Conservation (phyloP, 2,113 vertebrate genomes). For the Maccullochella peelii region DNA sequence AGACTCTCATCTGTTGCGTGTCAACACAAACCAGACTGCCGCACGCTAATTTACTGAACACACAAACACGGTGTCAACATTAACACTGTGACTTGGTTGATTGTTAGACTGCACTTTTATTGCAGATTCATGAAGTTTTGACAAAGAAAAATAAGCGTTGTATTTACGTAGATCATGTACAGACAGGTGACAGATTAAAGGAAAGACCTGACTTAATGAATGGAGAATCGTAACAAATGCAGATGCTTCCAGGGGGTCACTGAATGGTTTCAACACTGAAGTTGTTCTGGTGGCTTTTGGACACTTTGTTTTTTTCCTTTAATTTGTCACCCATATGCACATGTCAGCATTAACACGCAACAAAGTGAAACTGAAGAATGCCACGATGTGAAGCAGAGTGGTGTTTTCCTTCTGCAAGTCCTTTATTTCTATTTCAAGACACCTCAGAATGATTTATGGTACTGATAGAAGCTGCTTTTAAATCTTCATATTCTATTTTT, state of each 20-base stretch:
- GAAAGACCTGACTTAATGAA: neutral
- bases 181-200: neutral
- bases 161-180: neutral
- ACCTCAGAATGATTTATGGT: neutral
- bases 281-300: neutral
- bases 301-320: neutral
- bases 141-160: neutral
- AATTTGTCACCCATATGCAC: neutral
- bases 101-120: neutral
- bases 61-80: slow-evolving; percentile 14
- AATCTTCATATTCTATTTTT: neutral
- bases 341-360: neutral
- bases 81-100: neutral
- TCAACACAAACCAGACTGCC: neutral
- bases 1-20: neutral
- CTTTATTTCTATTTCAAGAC: slow-evolving; percentile 9
- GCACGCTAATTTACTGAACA: neutral
- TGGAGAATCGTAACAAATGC: neutral
- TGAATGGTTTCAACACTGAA: neutral
- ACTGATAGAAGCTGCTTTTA: slow-evolving; percentile 2
- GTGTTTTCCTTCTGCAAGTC: neutral
- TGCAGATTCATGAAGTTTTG: neutral
- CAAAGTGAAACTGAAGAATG: neutral
- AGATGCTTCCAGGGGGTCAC: too few species aligned
- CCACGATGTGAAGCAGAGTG: neutral